Base-by-base conservation (phyloP, 2,888 invertebrate genomes). In the Psylliodes chrysocephalus region DNA sequence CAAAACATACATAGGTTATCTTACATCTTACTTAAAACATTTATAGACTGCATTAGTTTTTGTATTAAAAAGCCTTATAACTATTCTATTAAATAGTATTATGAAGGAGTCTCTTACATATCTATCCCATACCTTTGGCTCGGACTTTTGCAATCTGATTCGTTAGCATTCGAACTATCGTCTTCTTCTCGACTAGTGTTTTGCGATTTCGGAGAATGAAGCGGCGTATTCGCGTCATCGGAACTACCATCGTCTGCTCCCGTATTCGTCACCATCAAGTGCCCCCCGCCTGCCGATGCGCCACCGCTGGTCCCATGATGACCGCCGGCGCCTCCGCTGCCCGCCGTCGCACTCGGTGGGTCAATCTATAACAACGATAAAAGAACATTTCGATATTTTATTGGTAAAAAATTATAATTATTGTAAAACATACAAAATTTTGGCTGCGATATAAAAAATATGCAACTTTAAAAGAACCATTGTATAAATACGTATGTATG, bases 131-230 rank as follows among this genome's bases (percentile, higher is more conserved):
- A 90, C 90, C 89, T 88, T 79, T 89, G 89, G 74, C 87, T 89
- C 46, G 90, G 89, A 78, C 90, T 90, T 77, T 90, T 90, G 83
- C 87, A 87, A 72, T 90, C 89, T 52, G 87, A 87, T 78, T 90
- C 89, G 73, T 87, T 88, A 72, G 89, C 89, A 78, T 88, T 88
- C 77, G 88, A 89, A 71, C 88, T 89, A 78, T 89, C 88, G 71
- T 91, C 91, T 71, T 91, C 88, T 67, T 91, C 91, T 15, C 81
- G 72, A 60, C 80, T 81, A 57, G 81, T 82, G 70, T 82, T 81
- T 68, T 89, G 87, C 55, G 90, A 90, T 17, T 89, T 88, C 61
- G 88, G 82, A 12, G 81, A 81, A 46, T 81, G 82, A 44, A 81
- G 70, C 3, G 82, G 82, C 47, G 82, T 82, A 64, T 78, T 79